Evolutionary conservation across 2,888 invertebrate genomes (phyloP), one percentile per base, ranked within the genome.

Genomic region (Nowickia ferox): DNA sequence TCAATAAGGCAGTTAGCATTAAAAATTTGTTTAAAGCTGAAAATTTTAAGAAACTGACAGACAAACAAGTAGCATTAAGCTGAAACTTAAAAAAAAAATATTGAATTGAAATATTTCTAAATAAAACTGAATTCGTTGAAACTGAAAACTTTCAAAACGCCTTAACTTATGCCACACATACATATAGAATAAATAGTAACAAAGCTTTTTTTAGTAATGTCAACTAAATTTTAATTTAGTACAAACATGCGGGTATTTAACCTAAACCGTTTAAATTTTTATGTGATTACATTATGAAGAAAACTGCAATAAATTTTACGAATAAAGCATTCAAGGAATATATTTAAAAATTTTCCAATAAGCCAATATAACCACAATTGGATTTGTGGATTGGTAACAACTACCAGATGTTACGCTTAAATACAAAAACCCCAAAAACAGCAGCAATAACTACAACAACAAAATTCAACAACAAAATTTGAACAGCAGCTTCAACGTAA

Each of bases 381-480:
- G 74, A 55, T 84, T 84, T 84, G 68, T 75, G 84, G 74, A 75
- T 84, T 84, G 74, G 69, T 69, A 75, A 74, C 74, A 78, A 74
- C 44, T 61, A 66, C 48, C 80, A 72, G 42, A 65, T 76, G 76
- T 55, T 80, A 44, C 61, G 51, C 57, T 59, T 53, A 63, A 79
- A 71, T 53, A 72, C 48, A 48, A 46, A 65, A 40, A 65, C 17
- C 19, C 55, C 30, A 78, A 9, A 61, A 48, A 68, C 30, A 69
- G 57, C 51, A 63, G 15, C 30, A 66, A 15, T n/a, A 42, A n/a
- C 48, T 9, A 48, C 30, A 48, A n/a, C 9, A 48, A 48, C 1
- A 30, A 66, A 44, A 48, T n/a, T 48, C 1, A n/a, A 9, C 13
- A 55, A 72, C 19, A 44, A 63, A 53, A 4, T 17, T 40, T 22